Percentiles rank a stretch among this genome's conserved stretches.
These are phyloP conservation scores for Rhamnusium bicolor DNA, from an alignment of 2,888 invertebrate species.

Conservation along the genomic window DNA sequence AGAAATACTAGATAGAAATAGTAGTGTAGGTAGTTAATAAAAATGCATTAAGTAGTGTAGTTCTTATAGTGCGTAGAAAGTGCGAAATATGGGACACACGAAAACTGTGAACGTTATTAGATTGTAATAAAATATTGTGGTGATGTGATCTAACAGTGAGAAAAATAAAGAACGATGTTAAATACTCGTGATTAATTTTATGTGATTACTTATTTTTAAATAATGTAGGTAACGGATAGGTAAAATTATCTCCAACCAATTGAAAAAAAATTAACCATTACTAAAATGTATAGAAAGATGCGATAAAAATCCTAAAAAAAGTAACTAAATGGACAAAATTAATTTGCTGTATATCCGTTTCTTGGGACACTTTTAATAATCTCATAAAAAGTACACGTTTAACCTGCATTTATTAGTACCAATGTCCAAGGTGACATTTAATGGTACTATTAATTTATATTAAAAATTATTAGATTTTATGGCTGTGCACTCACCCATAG, in stretches of 20 bases:
- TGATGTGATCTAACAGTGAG: background rate
- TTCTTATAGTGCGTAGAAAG: conserved; percentile 13
- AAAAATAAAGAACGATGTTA: background rate
- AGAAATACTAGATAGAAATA: conserved; percentile 50
- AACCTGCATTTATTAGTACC: background rate
- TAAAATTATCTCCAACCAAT: too few species aligned
- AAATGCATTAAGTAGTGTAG: conserved; percentile 28
- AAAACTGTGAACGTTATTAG: background rate
- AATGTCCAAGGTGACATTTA: conserved; percentile 44
- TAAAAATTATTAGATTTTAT: conserved; percentile 17
- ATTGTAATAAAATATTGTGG: background rate
- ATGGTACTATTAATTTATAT: conserved; percentile 26
- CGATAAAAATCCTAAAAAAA: too few species aligned
- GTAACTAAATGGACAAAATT: background rate
- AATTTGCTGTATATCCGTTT: background rate
- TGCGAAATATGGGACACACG: background rate
- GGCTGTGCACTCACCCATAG: conserved; percentile 6
- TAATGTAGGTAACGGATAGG: background rate
- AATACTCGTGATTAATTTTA: background rate
- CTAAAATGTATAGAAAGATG: too few species aligned
- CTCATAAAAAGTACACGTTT: background rate
- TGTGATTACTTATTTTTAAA: background rate
- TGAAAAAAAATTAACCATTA: too few species aligned
- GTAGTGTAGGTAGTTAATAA: conserved; percentile 11
- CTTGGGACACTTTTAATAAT: too few species aligned